Base-by-base conservation (phyloP, 2,797 vertebrate species). In the Onychomys arenicola region DNA sequence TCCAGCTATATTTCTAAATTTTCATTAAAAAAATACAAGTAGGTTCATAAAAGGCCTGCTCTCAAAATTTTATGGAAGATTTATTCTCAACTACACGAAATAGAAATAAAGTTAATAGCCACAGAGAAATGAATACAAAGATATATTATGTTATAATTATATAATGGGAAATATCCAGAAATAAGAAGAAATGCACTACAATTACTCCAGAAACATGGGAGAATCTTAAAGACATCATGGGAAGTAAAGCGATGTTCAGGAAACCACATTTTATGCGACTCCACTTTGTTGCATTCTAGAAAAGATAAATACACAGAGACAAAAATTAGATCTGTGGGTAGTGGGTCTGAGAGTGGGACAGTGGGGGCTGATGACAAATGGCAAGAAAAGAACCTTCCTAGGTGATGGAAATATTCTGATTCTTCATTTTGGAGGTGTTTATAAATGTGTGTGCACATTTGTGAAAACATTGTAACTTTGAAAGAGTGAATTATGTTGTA, bases 361-460 rank as follows among this genome's bases (percentile, higher is more conserved):
- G 5, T 65, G 4, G 10, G 13, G 7, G 32, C 1, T 90, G 75
- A 61, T 43, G 12, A 63, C 5, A 89, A 78, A 71, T n/a, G 2
- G 29, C 8, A 88, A 80, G 67, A 65, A 93, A 91, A 49, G 17
- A 83, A 49, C 29, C 85, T 85, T 96, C 52, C 46, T 32, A 89
- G 46, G 73, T 92, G 59, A 67, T 93, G 14, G 32, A 91, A 91
- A 73, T 93, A 16, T 49, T 93, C 89, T 94, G 52, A 90, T 85
- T 97, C n/a, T 96, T 93, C 19, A 94, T 57, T 90, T 52, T 63
- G 23, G 27, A 86, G 6, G 10, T 95, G 25, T 90, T 91, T 95
- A 95, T 23, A 89, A 91, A 65, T 88, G 29, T 92, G 21, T 86
- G 19, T 21, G n/a, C 12, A 75, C 27, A 77, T 93, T 92, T 95